Base-by-base conservation (phyloP, 92 coral and sea anemone genomes). In the Porites lobata region DNA sequence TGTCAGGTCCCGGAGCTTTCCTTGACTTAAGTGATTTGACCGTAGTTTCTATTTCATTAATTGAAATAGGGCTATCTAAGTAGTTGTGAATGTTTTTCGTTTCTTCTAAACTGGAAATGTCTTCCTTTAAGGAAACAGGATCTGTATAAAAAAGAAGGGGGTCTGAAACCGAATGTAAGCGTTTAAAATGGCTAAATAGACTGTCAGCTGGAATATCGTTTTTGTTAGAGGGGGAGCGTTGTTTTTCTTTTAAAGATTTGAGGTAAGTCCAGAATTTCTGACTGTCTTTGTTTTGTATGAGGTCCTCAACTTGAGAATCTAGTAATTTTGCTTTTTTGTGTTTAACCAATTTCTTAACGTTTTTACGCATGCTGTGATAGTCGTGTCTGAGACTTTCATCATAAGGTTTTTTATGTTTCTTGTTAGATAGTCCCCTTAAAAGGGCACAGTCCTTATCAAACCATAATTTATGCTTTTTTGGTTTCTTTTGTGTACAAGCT, bases 331-430 rank as follows among this genome's bases (percentile, higher is more conserved):
- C 24, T 74, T 52, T 74, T 54, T 74, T 51, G 38, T 56, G 21
- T 51, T 74, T 50, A 54, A 74, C 20, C 8, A 52, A 18, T 53
- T 74, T 52, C 19, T 74, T 74, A 20, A 74, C 20, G 38, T 13
- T 21, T 74, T 74, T 52, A 38, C 64, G 38, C 24, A 18, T 17
- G 26, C 4, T 24, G 15, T 69, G 62, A 64, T 74, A 74, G 7
- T 56, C 51, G 11, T 76, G 80, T 21, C 80, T 56, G 14, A 22
- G 65, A n/a, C 18, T 75, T 53, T 1, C 8, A 75, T 75, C 79
- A 57, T 8, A n/a, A 5, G 79, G 64, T 5, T 75, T n/a, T 75
- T 43, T 52, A 26, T 26, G 29, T 26, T 26, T 26, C 29, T 26
- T 26, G 29, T 3, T 17, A 8, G 53, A 18, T 13, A 38, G 8